Conservation (phyloP, 2,888 invertebrate genomes). For the Drosophila acutilabella region DNA sequence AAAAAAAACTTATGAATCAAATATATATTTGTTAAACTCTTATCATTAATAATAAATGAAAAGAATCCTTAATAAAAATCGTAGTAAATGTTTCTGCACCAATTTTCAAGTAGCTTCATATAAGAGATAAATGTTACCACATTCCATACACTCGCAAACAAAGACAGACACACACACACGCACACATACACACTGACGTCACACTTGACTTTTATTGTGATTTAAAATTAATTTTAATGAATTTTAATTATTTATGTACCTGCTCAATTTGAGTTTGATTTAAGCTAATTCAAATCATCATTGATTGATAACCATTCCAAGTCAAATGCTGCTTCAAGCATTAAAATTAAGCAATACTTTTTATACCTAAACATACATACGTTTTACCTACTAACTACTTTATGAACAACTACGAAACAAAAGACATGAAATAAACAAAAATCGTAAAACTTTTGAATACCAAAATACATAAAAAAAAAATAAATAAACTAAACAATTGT, state of each 20-base stretch:
- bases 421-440: conserved; percentile 31
- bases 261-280: conserved; percentile 43
- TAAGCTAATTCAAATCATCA: conserved; percentile 15
- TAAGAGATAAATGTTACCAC: conserved; percentile 15
- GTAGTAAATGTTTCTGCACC: background rate
- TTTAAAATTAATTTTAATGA: conserved; percentile 43
- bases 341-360: conserved; percentile 65
- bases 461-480: conserved; percentile 28
- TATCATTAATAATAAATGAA: conserved; percentile 18
- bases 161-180: background rate
- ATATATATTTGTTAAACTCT: conserved; percentile 6
- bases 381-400: conserved; percentile 5
- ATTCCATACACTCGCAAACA: conserved; percentile 13
- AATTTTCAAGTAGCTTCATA: background rate
- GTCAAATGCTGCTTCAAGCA: conserved; percentile 44
- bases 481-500: conserved; percentile 34
- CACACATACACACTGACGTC: background rate
- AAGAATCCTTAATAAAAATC: conserved; percentile 8
- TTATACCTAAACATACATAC: conserved; percentile 35
- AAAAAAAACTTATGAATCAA: background rate
- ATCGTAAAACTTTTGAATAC: conserved; percentile 24
- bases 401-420: conserved; percentile 21
- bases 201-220: conserved; percentile 45
- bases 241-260: conserved; percentile 46
- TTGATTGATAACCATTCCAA: conserved; percentile 17